These are phyloP conservation scores for Megamerina dolium DNA, from an alignment of 2,888 invertebrate species.

Conservation along the genomic window DNA sequence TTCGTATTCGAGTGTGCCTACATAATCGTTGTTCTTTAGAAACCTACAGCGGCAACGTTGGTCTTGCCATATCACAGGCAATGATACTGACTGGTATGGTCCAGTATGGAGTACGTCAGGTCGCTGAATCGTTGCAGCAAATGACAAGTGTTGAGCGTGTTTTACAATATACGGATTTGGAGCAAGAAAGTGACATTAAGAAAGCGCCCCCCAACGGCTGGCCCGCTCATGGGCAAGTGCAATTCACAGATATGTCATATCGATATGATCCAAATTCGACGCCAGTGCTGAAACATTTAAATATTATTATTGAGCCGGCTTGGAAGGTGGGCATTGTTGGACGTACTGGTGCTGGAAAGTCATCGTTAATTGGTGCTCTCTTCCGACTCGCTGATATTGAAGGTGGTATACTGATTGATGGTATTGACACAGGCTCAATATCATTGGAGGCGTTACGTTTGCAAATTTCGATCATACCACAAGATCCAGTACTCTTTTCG, in stretches of 20 bases:
- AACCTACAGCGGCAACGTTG: constrained; percentile 63
- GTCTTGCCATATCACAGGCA: constrained; percentile 63
- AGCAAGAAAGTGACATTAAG: constrained; percentile 52
- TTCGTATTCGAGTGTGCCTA: too few species aligned
- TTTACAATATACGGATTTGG: constrained; percentile 65
- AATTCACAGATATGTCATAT: constrained; percentile 55
- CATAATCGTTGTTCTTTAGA: too few species aligned
- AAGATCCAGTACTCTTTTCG: constrained; percentile 54
- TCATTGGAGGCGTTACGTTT: constrained; percentile 52
- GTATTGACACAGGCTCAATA: constrained; percentile 54
- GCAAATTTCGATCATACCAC: constrained; percentile 56
- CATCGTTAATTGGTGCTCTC: constrained; percentile 69
- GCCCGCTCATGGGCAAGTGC: constrained; percentile 61
- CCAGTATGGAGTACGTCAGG: constrained; percentile 65
- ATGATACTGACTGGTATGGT: constrained; percentile 66
- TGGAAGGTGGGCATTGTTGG: constrained; percentile 74
- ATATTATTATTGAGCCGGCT: constrained; percentile 61
- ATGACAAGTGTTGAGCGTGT: constrained; percentile 70
- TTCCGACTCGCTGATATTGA: constrained; percentile 69
- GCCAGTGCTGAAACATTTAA: constrained; percentile 69
- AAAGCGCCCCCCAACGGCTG: constrained; percentile 57
- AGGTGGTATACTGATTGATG: constrained; percentile 69
- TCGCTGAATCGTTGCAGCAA: constrained; percentile 62
- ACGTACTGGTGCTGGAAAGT: constrained; percentile 79
- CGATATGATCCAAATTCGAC: constrained; percentile 56